phyloP scores from a whole-genome alignment of 2,113 vertebrate species.

The Nanorana parkeri region DNA sequence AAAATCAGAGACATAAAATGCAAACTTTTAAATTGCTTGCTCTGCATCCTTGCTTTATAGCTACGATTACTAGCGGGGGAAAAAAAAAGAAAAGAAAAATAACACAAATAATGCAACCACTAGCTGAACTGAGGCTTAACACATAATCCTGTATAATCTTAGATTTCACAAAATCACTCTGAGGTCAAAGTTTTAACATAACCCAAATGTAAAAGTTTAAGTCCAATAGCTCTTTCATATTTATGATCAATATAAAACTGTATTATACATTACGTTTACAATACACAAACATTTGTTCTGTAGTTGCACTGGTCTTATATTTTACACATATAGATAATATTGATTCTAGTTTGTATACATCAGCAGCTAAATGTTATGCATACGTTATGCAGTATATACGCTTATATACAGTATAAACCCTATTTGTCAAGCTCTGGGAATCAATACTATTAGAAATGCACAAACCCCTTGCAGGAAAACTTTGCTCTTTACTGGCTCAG shows the following conservation, averaged over 20 bases:
- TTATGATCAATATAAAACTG: not conserved
- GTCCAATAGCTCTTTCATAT: not conserved
- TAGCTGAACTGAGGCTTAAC: not conserved
- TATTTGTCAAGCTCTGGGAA: no score
- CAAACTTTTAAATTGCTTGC: constrained; percentile 10
- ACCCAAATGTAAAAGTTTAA: not conserved
- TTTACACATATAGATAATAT: not conserved
- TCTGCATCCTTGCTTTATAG: constrained; percentile 18
- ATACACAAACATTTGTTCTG: not conserved
- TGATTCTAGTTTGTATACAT: no score
- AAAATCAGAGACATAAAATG: not conserved
- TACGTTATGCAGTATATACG: no score
- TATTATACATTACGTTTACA: not conserved
- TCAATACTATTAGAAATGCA: no score
- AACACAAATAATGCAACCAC: constrained; percentile 9
- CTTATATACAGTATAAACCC: no score
- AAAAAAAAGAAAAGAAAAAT: not conserved
- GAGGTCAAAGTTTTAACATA: no score
- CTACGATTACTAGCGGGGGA: constrained; percentile 10
- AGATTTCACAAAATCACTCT: not conserved
- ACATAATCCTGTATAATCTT: constrained; percentile 23
- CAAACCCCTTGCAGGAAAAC: no score
- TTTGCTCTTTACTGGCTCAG: no score
- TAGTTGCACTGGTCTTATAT: not conserved
- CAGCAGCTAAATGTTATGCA: no score